Conservation (phyloP, 2,797 vertebrate genomes). For the Spatula clypeata region DNA sequence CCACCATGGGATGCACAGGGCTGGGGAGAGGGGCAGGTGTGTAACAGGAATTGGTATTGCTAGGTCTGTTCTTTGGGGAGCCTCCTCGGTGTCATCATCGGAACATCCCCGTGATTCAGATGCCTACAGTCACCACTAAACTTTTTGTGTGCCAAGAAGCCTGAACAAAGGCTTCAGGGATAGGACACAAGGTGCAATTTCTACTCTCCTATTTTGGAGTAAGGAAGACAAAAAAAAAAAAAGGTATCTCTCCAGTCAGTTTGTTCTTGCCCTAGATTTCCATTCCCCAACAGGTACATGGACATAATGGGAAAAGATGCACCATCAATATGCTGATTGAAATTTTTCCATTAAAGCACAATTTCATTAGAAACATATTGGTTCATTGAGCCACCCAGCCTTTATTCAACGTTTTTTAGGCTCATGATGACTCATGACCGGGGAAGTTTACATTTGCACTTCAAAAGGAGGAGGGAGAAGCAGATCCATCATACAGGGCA, state of each 20-base stretch:
- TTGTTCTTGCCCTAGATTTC: neutral
- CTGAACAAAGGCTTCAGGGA: neutral
- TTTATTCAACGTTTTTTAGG: neutral
- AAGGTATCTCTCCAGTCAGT: neutral
- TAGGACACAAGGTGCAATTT: neutral
- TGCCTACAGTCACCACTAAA: neutral
- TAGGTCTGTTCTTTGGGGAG: neutral
- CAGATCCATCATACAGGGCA: neutral
- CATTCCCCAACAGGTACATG: neutral
- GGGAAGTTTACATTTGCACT: neutral
- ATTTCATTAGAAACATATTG: neutral
- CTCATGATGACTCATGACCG: neutral
- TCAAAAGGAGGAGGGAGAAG: constrained; percentile 16
- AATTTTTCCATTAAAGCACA: neutral
- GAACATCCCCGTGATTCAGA: neutral
- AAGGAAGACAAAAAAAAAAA: neutral
- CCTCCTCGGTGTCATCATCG: neutral
- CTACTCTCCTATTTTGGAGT: neutral
- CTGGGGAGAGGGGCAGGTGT: neutral
- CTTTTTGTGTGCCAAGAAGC: neutral
- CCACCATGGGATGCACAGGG: rapidly evolving
- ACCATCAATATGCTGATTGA: neutral
- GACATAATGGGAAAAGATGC: neutral
- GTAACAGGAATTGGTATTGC: neutral
- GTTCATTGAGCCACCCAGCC: neutral